phyloP scores from a whole-genome alignment of 2,113 vertebrate species.

The Microtus montanus region DNA sequence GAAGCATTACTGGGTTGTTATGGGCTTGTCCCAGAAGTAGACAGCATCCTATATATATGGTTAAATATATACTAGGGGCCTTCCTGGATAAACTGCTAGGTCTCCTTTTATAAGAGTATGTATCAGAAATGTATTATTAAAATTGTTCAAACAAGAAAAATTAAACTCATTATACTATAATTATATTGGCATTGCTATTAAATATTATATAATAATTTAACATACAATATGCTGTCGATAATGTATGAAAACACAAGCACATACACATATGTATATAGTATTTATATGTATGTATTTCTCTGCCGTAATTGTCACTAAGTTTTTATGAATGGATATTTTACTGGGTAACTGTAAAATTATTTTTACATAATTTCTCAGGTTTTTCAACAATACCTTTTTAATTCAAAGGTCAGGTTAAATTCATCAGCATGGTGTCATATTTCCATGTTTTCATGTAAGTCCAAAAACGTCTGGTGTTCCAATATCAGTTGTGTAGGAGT shows the following conservation, averaged over 20 bases:
- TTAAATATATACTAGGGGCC: not conserved
- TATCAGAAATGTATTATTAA: not conserved
- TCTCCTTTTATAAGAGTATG: not conserved
- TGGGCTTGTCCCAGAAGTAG: not conserved
- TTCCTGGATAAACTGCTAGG: not conserved
- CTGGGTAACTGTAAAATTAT: not conserved
- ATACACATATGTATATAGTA: not conserved
- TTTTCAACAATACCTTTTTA: not conserved
- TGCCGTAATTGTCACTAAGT: too few relatives aligned
- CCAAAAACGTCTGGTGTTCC: not conserved
- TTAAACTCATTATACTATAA: not conserved
- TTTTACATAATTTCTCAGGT: not conserved
- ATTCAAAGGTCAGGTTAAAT: not conserved
- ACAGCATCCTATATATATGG: not conserved
- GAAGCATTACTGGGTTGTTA: not conserved
- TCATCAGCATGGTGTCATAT: not conserved
- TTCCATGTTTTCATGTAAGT: not conserved
- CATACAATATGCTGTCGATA: not conserved
- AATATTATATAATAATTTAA: not conserved
- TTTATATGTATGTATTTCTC: not conserved
- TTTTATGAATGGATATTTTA: not conserved
- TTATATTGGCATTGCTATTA: not conserved
- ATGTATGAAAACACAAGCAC: not conserved
- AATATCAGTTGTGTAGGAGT: not conserved
- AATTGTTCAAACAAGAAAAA: not conserved